Evolutionary conservation across 2,888 invertebrate species (phyloP).

Genomic region (Lamproptera curius): DNA sequence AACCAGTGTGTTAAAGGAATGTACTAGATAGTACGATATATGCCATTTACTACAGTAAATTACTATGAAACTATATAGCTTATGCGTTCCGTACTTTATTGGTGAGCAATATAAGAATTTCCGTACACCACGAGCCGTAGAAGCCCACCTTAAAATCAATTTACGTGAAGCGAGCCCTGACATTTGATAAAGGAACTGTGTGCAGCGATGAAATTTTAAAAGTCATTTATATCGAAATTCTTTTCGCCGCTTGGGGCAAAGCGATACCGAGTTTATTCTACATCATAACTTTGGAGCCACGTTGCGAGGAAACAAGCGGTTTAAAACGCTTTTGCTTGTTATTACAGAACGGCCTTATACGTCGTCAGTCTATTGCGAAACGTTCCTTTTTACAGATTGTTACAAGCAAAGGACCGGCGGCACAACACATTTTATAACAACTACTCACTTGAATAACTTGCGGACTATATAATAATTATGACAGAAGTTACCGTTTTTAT

Average conservation of each 20-base stretch:
- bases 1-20: too few species aligned
- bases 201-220: slow-evolving; percentile 78
- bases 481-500: too few species aligned
- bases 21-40: too few species aligned
- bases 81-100: too few species aligned
- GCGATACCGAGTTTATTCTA: slow-evolving; percentile 77
- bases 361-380: not conserved
- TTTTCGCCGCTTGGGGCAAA: slow-evolving; percentile 70
- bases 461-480: too few species aligned
- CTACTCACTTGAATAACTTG: slow-evolving; percentile 7
- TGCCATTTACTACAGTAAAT: too few species aligned
- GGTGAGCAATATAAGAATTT: slow-evolving; percentile 53
- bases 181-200: slow-evolving; percentile 78
- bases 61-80: too few species aligned
- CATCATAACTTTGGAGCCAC: slow-evolving; percentile 57
- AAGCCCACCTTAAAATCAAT: slow-evolving; percentile 70
- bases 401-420: not conserved
- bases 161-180: slow-evolving; percentile 71
- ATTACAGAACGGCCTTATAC: slow-evolving; percentile 10
- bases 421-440: not conserved
- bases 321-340: slow-evolving; percentile 14
- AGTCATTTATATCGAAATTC: slow-evolving; percentile 78
- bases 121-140: slow-evolving; percentile 63
- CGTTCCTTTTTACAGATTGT: not conserved
- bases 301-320: slow-evolving; percentile 7